Evolutionary conservation across 2,888 invertebrate species (phyloP), one percentile per base, ranked within the genome.

Genomic region (Cheilosia pagana): DNA sequence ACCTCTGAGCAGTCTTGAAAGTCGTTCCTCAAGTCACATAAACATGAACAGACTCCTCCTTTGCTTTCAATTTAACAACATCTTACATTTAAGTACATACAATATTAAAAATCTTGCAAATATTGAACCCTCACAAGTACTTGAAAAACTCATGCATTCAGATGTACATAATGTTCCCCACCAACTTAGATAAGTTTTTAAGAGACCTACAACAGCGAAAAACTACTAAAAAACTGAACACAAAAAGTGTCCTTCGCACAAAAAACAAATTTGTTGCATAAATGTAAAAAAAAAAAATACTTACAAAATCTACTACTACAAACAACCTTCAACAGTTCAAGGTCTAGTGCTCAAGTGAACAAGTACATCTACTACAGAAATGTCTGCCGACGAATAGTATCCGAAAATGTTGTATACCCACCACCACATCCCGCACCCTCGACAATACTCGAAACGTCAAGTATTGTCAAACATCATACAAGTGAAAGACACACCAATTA

Each of bases 401-500:
- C 28, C 52, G n/a, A 52, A 28, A 50, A 23, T 21, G n/a, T 25
- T 21, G n/a, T 25, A 16, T 23, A 23, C 52, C 21, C 19, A 48
- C 4, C 25, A 7, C 52, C 25, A 3, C 4, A 12, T 7, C 2
- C 25, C 16, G n/a, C n/a, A 25, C 23, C 28, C 52, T 7, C 14
- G 25, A 35, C 21, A 21, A 23, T 25, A n/a, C 25, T 45, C 41
- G 19, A 72, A 39, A 52, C 59, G 25, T 62, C 45, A 53, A 65
- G 43, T 3, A 10, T 41, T 45, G 19, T 43, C 43, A 55, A 63
- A 55, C 45, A 57, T 31, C 48, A 55, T 50, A 35, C 12, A 35
- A 55, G 19, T 48, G 43, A 52, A 43, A 70, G 45, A 16, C 16
- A 60, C 31, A 77, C 62, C 48, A 63, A 71, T 71, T 63, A 63